A percentile compares a stretch with the other conserved stretches of the same genome.
These are phyloP conservation scores for Rhopilema esculentum DNA, from an alignment of 30 jellyfish, hydroid and myxozoan species.

Conservation along the genomic window DNA sequence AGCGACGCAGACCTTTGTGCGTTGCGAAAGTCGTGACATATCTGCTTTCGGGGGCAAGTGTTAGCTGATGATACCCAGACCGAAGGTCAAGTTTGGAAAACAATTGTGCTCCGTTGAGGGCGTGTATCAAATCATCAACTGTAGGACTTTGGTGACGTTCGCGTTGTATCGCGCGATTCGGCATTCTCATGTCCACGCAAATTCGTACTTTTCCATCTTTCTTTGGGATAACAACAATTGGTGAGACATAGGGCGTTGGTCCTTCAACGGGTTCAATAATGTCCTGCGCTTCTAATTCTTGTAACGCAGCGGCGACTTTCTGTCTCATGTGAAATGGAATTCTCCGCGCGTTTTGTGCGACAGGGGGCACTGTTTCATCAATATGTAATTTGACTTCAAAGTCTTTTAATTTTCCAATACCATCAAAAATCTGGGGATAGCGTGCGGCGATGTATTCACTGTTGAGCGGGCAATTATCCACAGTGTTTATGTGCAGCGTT, in stretches of 20 bases:
- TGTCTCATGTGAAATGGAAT: slow-evolving; percentile 51
- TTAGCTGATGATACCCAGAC: slow-evolving; percentile 48
- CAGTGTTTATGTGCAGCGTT: slow-evolving; percentile 36
- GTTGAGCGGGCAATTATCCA: slow-evolving; percentile 39
- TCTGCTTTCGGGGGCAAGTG: slow-evolving; percentile 46
- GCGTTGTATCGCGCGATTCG: slow-evolving; percentile 49
- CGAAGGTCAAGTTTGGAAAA: slow-evolving; percentile 47
- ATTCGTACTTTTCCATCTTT: slow-evolving; percentile 43
- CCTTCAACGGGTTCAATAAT: slow-evolving; percentile 49
- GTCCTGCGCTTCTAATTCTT: slow-evolving; percentile 53
- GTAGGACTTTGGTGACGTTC: slow-evolving; percentile 51
- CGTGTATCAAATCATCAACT: slow-evolving; percentile 47
- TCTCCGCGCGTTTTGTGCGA: slow-evolving; percentile 51
- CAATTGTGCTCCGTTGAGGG: slow-evolving; percentile 35
- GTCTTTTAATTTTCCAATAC: slow-evolving; percentile 44
- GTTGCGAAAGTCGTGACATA: slow-evolving; percentile 51
- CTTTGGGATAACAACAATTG: slow-evolving; percentile 51
- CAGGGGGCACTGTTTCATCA: slow-evolving; percentile 46
- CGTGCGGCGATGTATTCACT: slow-evolving; percentile 44
- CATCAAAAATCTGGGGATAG: slow-evolving; percentile 48
- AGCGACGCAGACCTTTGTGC: slow-evolving; percentile 45
- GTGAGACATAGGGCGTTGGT: slow-evolving; percentile 49
- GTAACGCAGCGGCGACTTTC: slow-evolving; percentile 44
- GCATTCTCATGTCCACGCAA: slow-evolving; percentile 61
- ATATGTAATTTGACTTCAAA: slow-evolving; percentile 48